Conservation (phyloP, 1,140 invertebrate species). For the Cecropterus lyciades region DNA sequence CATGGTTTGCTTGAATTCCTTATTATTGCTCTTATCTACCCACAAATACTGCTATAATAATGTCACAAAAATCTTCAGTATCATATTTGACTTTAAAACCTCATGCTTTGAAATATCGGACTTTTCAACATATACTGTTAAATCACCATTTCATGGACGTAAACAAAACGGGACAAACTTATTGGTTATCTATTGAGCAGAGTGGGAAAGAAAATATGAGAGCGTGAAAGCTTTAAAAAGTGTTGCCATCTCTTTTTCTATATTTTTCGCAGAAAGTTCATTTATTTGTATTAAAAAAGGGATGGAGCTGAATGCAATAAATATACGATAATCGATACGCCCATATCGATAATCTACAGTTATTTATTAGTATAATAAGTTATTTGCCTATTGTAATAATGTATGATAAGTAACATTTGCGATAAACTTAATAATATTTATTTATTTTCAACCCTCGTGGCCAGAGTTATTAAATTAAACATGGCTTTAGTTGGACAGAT, state of each 20-base stretch:
- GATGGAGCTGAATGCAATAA: slow-evolving; percentile 42
- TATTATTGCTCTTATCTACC: not conserved
- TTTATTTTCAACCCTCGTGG: too few species aligned
- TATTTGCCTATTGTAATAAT: too few species aligned
- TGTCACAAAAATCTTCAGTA: not conserved
- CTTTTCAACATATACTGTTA: slow-evolving; percentile 57
- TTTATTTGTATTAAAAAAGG: slow-evolving; percentile 43
- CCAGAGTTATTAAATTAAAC: too few species aligned
- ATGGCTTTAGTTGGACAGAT: too few species aligned
- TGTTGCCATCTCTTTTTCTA: slow-evolving; percentile 56
- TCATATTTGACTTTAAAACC: not conserved
- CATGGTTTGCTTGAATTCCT: not conserved
- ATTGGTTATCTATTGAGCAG: slow-evolving; percentile 62
- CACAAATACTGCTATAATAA: not conserved
- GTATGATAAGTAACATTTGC: too few species aligned
- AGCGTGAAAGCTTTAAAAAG: slow-evolving; percentile 50
- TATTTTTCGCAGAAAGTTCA: slow-evolving; percentile 47
- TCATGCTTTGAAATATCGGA: not conserved
- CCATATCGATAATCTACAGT: not conserved
- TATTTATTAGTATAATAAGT: too few species aligned
- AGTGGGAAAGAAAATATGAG: slow-evolving; percentile 57
- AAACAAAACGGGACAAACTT: slow-evolving; percentile 74
- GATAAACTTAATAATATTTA: too few species aligned
- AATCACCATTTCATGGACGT: slow-evolving; percentile 73
- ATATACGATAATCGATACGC: slow-evolving; percentile 1